Evolutionary conservation across 2,888 invertebrate genomes (phyloP).

Genomic region (Mesochorus sp.): DNA sequence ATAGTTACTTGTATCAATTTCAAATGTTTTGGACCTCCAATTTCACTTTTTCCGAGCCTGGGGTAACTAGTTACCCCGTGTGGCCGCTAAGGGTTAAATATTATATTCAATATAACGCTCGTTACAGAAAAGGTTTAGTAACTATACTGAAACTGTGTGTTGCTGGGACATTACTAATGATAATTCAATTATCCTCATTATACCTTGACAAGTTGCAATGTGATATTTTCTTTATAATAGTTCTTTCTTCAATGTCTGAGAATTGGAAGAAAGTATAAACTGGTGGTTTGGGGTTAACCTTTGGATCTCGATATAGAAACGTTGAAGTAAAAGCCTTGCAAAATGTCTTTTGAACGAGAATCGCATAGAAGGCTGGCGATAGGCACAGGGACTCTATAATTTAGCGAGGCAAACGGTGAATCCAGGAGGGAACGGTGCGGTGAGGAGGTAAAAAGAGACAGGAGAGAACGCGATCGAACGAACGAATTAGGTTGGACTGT

Average conservation of each 20-base stretch:
- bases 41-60: too few species aligned
- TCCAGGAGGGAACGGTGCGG: neutral
- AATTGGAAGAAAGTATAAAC: neutral
- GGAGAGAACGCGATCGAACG: constrained; percentile 38
- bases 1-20: too few species aligned
- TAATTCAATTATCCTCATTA: too few species aligned
- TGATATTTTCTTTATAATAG: neutral
- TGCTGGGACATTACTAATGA: too few species aligned
- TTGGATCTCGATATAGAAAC: neutral
- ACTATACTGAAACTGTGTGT: too few species aligned
- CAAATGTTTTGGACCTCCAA: too few species aligned
- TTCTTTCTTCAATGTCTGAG: neutral
- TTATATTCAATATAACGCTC: too few species aligned
- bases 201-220: too few species aligned
- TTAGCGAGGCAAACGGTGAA: constrained; percentile 1
- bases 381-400: constrained; percentile 14
- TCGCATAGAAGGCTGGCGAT: neutral
- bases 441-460: neutral
- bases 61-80: too few species aligned
- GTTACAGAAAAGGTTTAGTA: too few species aligned
- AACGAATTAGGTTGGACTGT: constrained; percentile 62
- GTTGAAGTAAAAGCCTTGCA: neutral
- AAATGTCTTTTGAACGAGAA: constrained; percentile 23
- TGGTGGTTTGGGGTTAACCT: neutral
- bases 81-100: too few species aligned